Conservation (phyloP, 2,113 vertebrate genomes). For the Corythoichthys intestinalis region DNA sequence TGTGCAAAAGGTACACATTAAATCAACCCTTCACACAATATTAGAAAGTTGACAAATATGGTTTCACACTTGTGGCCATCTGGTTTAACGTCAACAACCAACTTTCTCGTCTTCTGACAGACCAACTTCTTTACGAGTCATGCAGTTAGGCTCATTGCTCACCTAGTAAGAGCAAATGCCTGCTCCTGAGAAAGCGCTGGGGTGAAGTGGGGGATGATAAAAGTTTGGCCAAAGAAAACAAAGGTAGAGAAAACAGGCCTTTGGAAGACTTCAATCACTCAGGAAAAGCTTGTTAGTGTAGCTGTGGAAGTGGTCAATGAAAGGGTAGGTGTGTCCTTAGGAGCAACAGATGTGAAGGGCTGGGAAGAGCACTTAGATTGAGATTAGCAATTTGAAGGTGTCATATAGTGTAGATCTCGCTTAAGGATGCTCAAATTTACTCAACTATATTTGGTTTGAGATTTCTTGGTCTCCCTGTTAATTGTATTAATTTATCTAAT, state of each 20-base stretch:
- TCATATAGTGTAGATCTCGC: neutral
- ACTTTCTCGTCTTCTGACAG: neutral
- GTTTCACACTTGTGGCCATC: too few relatives aligned
- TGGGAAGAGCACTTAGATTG: neutral
- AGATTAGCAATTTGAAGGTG: neutral
- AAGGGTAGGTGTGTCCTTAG: slow-evolving; percentile 22
- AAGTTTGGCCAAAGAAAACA: slow-evolving; percentile 31
- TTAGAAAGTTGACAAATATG: too few relatives aligned
- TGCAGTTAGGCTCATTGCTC: neutral
- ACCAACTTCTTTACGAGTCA: neutral
- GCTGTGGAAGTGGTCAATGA: slow-evolving; percentile 46
- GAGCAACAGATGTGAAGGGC: slow-evolving; percentile 28
- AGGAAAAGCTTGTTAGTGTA: slow-evolving; percentile 43
- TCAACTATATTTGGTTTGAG: neutral
- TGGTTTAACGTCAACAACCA: neutral
- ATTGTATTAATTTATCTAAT: neutral
- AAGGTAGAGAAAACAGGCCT: slow-evolving; percentile 22
- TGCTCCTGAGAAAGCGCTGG: slow-evolving; percentile 19
- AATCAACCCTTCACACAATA: too few relatives aligned
- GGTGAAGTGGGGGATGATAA: neutral
- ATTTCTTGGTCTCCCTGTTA: neutral
- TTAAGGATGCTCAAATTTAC: neutral
- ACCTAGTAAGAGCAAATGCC: slow-evolving; percentile 5
- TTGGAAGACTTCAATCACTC: slow-evolving; percentile 26
- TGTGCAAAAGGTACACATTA: too few relatives aligned